Evolutionary conservation across 1,140 invertebrate species (phyloP).

Genomic region (Tetramorium simillimum): DNA sequence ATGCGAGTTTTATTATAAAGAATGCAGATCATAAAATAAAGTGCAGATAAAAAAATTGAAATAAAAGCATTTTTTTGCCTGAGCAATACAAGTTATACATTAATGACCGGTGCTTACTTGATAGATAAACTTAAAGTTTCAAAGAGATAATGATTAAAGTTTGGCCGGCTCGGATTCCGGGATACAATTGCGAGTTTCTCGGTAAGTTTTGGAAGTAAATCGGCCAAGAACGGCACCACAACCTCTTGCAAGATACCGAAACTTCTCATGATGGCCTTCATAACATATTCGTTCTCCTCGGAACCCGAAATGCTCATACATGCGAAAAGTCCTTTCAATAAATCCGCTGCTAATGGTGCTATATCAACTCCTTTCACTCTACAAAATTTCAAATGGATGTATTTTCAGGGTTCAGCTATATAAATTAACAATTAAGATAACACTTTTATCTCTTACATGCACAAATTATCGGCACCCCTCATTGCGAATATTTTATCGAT

Average conservation of each 20-base stretch:
- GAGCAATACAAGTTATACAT: background rate
- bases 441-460: slow-evolving; percentile 85
- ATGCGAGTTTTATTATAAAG: slow-evolving; percentile 13
- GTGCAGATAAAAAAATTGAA: slow-evolving; percentile 24
- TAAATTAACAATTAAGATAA: slow-evolving; percentile 37
- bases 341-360: slow-evolving; percentile 87
- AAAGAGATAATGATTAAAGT: slow-evolving; percentile 99
- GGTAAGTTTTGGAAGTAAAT: slow-evolving; percentile 93
- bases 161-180: slow-evolving; percentile 97
- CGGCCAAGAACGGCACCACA: slow-evolving; percentile 92
- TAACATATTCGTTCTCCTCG: slow-evolving; percentile 98
- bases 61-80: background rate
- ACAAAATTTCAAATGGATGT: slow-evolving; percentile 61
- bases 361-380: slow-evolving; percentile 88
- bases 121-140: slow-evolving; percentile 96
- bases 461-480: slow-evolving; percentile 85
- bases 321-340: slow-evolving; percentile 92
- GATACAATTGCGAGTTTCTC: slow-evolving; percentile 93
- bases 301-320: slow-evolving; percentile 90
- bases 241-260: slow-evolving; percentile 93
- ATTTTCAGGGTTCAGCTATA: slow-evolving; percentile 35
- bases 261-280: slow-evolving; percentile 98
- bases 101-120: slow-evolving; percentile 85
- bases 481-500: slow-evolving; percentile 96
- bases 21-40: slow-evolving; percentile 4